phyloP scores from a whole-genome alignment of 1,140 invertebrate species.

The Drosophila sucinea region DNA sequence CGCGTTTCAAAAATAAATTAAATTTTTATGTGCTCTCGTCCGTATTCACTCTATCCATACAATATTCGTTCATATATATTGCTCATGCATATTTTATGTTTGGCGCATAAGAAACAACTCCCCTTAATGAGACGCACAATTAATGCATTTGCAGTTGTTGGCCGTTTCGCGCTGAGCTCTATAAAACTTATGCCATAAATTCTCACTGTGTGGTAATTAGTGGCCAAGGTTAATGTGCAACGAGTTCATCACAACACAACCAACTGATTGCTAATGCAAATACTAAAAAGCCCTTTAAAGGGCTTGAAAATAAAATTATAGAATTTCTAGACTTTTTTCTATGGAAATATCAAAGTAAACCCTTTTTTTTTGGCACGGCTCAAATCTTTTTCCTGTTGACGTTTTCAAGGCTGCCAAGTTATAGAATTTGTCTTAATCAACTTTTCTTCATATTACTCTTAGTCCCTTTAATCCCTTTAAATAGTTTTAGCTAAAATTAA shows the following conservation, averaged over 20 bases:
- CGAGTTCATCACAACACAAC: constrained; percentile 33
- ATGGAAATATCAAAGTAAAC: too few species aligned
- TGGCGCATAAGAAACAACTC: constrained; percentile 53
- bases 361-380: too few species aligned
- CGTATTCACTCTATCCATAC: constrained; percentile 24
- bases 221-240: constrained; percentile 52
- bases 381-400: too few species aligned
- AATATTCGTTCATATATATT: not conserved
- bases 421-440: too few species aligned
- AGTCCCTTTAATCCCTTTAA: too few species aligned
- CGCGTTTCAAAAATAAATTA: constrained; percentile 55
- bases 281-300: too few species aligned
- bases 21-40: constrained; percentile 38
- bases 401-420: too few species aligned
- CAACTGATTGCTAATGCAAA: not conserved
- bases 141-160: constrained; percentile 45
- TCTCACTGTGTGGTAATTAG: constrained; percentile 47
- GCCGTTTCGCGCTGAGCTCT: not conserved
- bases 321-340: too few species aligned
- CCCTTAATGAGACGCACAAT: constrained; percentile 55
- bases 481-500: too few species aligned
- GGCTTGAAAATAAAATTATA: too few species aligned
- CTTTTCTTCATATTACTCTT: too few species aligned
- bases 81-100: constrained; percentile 47
- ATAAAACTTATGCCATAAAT: constrained; percentile 55